Percentiles rank a stretch among this genome's conserved stretches.
These are phyloP conservation scores for Drosophila elegans DNA, from an alignment of 1,140 invertebrate genomes.

Conservation along the genomic window DNA sequence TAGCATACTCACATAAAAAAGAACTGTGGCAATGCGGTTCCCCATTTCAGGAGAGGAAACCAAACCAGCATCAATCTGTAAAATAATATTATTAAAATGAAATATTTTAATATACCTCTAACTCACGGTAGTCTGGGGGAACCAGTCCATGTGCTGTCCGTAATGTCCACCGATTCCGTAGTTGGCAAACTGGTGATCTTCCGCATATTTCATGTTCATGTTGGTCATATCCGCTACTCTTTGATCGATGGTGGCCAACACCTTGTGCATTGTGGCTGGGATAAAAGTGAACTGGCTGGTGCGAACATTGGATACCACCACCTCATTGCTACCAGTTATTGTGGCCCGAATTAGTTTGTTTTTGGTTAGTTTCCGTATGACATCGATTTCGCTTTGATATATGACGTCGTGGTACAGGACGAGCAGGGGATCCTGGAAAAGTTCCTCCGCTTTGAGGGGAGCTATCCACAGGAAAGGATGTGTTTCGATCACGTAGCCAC, in stretches of 20 bases:
- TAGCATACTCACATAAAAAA: slow-evolving; percentile 74
- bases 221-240: slow-evolving; percentile 92
- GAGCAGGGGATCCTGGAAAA: slow-evolving; percentile 93
- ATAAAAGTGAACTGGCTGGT: slow-evolving; percentile 99
- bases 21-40: slow-evolving; percentile 78
- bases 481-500: slow-evolving; percentile 90
- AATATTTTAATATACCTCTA: too few species aligned
- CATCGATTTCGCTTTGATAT: slow-evolving; percentile 94
- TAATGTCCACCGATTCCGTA: slow-evolving; percentile 91
- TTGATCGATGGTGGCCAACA: slow-evolving; percentile 90
- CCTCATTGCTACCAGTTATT: slow-evolving; percentile 92
- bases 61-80: slow-evolving; percentile 29
- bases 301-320: slow-evolving; percentile 92
- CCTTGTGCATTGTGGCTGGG: slow-evolving; percentile 90
- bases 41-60: slow-evolving; percentile 46
- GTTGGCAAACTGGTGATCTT: slow-evolving; percentile 88
- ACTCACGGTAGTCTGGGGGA: slow-evolving; percentile 31
- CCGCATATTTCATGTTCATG: slow-evolving; percentile 89
- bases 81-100: neutral
- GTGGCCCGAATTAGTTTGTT: slow-evolving; percentile 90
- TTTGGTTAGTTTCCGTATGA: slow-evolving; percentile 92
- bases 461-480: slow-evolving; percentile 92
- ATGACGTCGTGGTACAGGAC: slow-evolving; percentile 96
- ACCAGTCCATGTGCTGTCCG: slow-evolving; percentile 89
- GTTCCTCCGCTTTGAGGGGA: slow-evolving; percentile 96